Percentiles rank a stretch among this genome's conserved stretches.
phyloP scores from a whole-genome alignment of 92 coral and sea anemone species.

The Phenganax marumi region DNA sequence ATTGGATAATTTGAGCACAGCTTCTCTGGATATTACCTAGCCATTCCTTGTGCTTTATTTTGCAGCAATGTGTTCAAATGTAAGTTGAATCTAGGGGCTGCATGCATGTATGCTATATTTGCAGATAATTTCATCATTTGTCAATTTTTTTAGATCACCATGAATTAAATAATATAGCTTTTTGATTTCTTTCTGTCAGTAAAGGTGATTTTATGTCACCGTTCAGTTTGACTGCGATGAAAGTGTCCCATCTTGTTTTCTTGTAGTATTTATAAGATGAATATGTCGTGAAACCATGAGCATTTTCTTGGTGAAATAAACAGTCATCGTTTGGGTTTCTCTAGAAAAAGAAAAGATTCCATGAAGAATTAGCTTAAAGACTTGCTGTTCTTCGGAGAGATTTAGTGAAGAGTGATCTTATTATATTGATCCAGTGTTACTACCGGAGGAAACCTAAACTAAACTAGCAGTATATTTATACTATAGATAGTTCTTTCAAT shows the following conservation, averaged over 20 bases:
- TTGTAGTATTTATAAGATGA: slow-evolving; percentile 81
- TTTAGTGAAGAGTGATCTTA: not conserved
- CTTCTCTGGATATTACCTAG: no score
- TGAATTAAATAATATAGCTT: slow-evolving; percentile 66
- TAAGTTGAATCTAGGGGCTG: no score
- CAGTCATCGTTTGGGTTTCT: slow-evolving; percentile 68
- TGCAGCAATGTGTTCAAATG: no score
- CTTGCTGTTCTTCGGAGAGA: not conserved
- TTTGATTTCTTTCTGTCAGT: slow-evolving; percentile 66
- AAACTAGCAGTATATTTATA: no score
- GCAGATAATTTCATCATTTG: slow-evolving; percentile 17
- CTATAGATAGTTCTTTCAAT: no score
- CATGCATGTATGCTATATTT: slow-evolving; percentile 23
- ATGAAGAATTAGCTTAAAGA: not conserved
- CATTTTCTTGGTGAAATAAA: slow-evolving; percentile 61
- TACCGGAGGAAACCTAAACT: no score
- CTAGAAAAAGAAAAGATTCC: slow-evolving; percentile 41
- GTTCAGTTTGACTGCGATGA: slow-evolving; percentile 74
- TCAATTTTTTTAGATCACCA: slow-evolving; percentile 20
- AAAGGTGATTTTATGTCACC: slow-evolving; percentile 73
- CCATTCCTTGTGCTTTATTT: no score
- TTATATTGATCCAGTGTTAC: no score
- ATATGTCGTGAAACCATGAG: slow-evolving; percentile 72
- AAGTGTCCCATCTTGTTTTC: slow-evolving; percentile 63
- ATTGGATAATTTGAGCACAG: no score